A percentile compares a stretch with the other conserved stretches of the same genome.
Conservation (phyloP, 2,888 invertebrate species). For the Buathra laborator region DNA sequence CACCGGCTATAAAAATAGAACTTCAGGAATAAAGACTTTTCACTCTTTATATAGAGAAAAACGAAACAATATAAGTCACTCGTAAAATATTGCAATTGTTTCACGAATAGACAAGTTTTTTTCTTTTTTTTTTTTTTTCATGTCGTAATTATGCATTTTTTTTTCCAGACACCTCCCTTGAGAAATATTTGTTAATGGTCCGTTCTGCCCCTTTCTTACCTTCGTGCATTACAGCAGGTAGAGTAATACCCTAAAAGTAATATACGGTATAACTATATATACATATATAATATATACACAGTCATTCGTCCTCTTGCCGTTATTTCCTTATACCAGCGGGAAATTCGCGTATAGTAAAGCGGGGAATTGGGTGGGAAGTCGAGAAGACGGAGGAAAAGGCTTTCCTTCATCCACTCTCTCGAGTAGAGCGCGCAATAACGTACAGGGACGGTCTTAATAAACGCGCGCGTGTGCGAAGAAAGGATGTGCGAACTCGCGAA, state of each 20-base stretch:
- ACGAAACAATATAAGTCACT: no score
- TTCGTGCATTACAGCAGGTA: not conserved
- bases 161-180: not conserved
- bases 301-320: slow-evolving; percentile 6
- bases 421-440: slow-evolving; percentile 53
- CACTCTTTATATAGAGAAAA: no score
- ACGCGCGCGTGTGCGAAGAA: slow-evolving; percentile 37
- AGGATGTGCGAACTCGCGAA: slow-evolving; percentile 2
- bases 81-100: no score
- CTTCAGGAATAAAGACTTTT: no score
- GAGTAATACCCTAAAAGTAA: slow-evolving; percentile 18
- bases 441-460: slow-evolving; percentile 48
- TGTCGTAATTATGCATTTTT: no score
- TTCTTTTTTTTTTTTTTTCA: no score
- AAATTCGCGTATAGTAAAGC: not conserved
- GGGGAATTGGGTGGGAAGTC: not conserved
- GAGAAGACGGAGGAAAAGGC: slow-evolving; percentile 30
- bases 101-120: no score
- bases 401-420: slow-evolving; percentile 34
- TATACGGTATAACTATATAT: not conserved
- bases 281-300: not conserved
- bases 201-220: not conserved
- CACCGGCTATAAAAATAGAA: no score
- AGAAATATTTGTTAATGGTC: not conserved
- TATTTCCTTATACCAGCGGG: slow-evolving; percentile 36